phyloP scores from a whole-genome alignment of 1,140 invertebrate genomes.

The Micrasema longulum region DNA sequence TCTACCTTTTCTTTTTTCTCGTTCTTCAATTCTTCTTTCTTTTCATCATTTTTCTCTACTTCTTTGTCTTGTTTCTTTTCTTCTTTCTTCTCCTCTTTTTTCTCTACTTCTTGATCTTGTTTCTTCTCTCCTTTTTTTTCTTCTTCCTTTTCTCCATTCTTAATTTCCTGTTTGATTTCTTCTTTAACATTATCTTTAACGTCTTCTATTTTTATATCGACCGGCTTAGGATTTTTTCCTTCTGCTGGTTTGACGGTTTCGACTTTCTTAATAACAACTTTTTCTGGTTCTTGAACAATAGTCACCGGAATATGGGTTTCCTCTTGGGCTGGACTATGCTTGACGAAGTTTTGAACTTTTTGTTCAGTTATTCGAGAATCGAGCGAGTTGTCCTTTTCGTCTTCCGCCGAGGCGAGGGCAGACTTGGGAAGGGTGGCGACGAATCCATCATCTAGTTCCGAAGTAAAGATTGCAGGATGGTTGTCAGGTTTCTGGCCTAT shows the following conservation, averaged over 20 bases:
- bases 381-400: constrained; percentile 30
- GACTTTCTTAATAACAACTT: constrained; percentile 11
- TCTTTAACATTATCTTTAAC: not conserved
- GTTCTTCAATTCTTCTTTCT: too few species aligned
- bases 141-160: not conserved
- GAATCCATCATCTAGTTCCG: constrained; percentile 45
- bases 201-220: constrained; percentile 4
- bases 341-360: not conserved
- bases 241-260: constrained; percentile 4
- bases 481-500: constrained; percentile 16
- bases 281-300: constrained; percentile 31
- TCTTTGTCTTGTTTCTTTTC: not conserved
- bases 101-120: not conserved
- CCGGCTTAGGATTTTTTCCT: not conserved
- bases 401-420: constrained; percentile 1
- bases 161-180: constrained; percentile 1
- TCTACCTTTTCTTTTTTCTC: not conserved
- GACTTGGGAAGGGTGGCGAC: constrained; percentile 31
- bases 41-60: too few species aligned
- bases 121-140: not conserved
- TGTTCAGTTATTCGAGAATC: constrained; percentile 1
- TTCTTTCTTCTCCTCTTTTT: constrained; percentile 11
- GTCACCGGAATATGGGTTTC: constrained; percentile 34
- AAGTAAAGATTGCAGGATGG: constrained; percentile 31
- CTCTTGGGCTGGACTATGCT: not conserved